A percentile compares a stretch with the other conserved stretches of the same genome.
Conservation (phyloP, 2,888 invertebrate species). For the Hybos culiciformis region DNA sequence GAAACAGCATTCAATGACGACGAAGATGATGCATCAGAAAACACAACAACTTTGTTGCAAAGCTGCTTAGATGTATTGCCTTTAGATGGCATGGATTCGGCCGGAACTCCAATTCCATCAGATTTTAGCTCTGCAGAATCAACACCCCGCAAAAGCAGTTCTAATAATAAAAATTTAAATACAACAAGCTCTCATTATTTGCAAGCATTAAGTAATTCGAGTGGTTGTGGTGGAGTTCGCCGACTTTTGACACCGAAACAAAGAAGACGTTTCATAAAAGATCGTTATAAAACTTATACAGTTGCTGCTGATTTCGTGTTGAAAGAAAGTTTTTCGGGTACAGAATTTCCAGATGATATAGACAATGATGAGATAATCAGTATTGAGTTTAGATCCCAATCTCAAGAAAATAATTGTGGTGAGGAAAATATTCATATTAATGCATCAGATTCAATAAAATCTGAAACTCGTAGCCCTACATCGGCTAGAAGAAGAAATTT, state of each 20-base stretch:
- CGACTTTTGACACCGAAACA: constrained; percentile 57
- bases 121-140: constrained; percentile 63
- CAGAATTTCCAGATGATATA: background rate
- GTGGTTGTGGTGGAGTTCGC: constrained; percentile 22
- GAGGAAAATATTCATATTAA: constrained; percentile 51
- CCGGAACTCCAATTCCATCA: constrained; percentile 49
- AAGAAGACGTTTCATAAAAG: constrained; percentile 57
- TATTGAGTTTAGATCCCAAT: too few relatives aligned
- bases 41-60: constrained; percentile 42
- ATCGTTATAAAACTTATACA: constrained; percentile 72
- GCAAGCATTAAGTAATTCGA: background rate
- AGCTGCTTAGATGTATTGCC: constrained; percentile 37
- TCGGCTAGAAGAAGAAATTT: constrained; percentile 37
- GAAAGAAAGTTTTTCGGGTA: constrained; percentile 16
- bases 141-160: constrained; percentile 48
- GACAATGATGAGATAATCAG: background rate
- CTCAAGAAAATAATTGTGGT: too few relatives aligned
- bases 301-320: constrained; percentile 48
- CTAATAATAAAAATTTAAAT: constrained; percentile 26
- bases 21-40: too few relatives aligned
- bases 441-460: constrained; percentile 16
- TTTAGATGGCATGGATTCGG: constrained; percentile 38
- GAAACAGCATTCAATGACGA: constrained; percentile 44
- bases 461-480: constrained; percentile 6
- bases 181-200: background rate